Conservation (phyloP, 2,888 invertebrate genomes). For the Acleris cristana region DNA sequence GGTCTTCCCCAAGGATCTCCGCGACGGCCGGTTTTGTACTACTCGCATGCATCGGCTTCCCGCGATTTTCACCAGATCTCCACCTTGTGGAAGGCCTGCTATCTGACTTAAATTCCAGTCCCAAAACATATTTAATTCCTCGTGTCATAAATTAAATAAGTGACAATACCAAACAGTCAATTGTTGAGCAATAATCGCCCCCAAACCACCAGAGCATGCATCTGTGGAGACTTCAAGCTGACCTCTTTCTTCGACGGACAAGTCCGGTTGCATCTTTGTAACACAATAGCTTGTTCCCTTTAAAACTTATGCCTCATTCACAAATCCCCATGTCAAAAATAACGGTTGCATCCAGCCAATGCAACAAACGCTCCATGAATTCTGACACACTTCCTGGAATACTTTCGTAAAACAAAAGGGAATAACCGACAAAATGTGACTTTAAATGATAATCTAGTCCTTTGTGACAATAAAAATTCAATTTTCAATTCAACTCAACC, state of each 20-base stretch:
- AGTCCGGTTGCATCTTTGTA: slow-evolving; percentile 1
- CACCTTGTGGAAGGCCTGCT: no score
- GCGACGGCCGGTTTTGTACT: no score
- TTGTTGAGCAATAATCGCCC: no score
- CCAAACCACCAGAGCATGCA: no score
- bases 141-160: neutral
- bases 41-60: no score
- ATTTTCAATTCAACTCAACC: no score
- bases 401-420: neutral
- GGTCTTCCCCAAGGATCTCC: no score
- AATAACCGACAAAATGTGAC: neutral
- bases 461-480: neutral
- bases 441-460: neutral
- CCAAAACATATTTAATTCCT: neutral
- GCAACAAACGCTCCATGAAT: slow-evolving; percentile 8
- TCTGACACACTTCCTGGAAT: slow-evolving; percentile 11
- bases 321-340: slow-evolving; percentile 3
- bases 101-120: no score
- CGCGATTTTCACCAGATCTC: no score
- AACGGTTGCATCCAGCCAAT: slow-evolving; percentile 9
- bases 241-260: neutral
- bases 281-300: slow-evolving; percentile 13
- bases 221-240: neutral
- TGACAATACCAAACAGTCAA: no score
- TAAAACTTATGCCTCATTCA: slow-evolving; percentile 10